Evolutionary conservation across 2,113 vertebrate species (phyloP).

Genomic region (Epinephelus moara): DNA sequence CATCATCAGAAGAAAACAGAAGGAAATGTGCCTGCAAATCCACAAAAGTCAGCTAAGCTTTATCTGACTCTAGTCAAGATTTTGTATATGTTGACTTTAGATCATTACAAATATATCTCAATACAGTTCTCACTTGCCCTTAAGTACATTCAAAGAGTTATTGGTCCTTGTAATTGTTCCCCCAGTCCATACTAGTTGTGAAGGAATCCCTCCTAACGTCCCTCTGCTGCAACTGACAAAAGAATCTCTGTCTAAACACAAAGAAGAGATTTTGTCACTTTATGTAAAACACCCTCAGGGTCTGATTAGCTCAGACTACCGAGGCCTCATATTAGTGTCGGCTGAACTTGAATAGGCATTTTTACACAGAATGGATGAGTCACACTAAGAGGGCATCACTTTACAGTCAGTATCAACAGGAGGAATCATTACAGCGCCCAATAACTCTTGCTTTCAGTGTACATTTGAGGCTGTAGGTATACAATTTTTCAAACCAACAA

Average conservation of each 20-base stretch:
- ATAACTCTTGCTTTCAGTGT: too few species aligned
- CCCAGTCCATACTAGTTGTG: neutral
- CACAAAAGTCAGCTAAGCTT: conserved; percentile 72
- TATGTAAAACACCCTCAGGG: neutral
- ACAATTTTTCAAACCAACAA: too few species aligned
- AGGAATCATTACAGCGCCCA: too few species aligned
- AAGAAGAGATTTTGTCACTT: neutral
- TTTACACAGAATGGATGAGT: too few species aligned
- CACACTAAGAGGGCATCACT: too few species aligned
- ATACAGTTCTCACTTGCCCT: neutral
- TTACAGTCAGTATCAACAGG: too few species aligned
- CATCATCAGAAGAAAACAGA: conserved; percentile 74
- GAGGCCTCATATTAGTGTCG: too few species aligned
- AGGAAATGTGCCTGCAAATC: conserved; percentile 81
- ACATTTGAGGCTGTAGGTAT: too few species aligned
- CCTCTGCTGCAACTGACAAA: neutral
- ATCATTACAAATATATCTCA: neutral
- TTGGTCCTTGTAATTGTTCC: neutral
- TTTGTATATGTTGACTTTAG: neutral
- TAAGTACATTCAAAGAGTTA: neutral
- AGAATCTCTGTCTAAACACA: neutral
- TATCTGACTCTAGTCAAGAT: conserved; percentile 63
- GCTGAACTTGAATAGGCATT: too few species aligned
- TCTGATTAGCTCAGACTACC: neutral
- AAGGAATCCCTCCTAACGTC: neutral